A percentile compares a stretch with the other conserved stretches of the same genome.
Evolutionary conservation across 2,113 vertebrate genomes (phyloP).

Genomic region (Kobus ellipsiprymnus): DNA sequence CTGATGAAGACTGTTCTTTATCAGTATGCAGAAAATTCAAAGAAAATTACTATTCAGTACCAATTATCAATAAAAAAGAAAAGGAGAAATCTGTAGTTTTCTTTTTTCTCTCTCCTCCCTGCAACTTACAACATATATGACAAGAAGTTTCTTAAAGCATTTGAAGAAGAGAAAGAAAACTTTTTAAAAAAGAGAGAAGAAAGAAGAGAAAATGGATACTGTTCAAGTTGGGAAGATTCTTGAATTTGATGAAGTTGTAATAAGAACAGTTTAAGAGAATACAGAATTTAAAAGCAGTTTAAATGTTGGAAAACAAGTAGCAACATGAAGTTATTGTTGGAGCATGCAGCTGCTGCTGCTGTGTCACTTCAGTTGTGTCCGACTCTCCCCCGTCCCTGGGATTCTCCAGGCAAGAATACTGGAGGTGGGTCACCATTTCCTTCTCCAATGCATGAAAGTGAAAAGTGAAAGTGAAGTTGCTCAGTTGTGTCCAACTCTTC

Average conservation of each 20-base stretch:
- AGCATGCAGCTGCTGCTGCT: not conserved
- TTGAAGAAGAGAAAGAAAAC: not conserved
- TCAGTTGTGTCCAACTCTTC: no score
- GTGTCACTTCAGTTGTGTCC: accelerated
- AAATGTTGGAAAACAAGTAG: not conserved
- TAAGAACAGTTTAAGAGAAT: not conserved
- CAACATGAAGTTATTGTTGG: not conserved
- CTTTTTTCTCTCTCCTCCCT: not conserved
- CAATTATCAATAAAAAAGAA: not conserved
- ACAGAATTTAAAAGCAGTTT: not conserved
- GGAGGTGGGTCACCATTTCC: no score
- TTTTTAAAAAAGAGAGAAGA: not conserved
- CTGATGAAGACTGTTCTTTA: not conserved
- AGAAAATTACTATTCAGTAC: not conserved
- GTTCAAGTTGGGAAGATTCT: not conserved
- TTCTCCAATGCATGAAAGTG: no score
- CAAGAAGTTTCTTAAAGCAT: not conserved
- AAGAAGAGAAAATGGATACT: not conserved
- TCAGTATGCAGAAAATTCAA: not conserved
- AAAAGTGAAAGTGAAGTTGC: no score
- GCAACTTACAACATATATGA: not conserved
- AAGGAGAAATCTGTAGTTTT: not conserved
- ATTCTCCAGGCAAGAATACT: no score
- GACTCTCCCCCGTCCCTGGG: no score
- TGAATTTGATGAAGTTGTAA: not conserved